Conservation (phyloP, 1,140 invertebrate species). For the Drosophila parvula region DNA sequence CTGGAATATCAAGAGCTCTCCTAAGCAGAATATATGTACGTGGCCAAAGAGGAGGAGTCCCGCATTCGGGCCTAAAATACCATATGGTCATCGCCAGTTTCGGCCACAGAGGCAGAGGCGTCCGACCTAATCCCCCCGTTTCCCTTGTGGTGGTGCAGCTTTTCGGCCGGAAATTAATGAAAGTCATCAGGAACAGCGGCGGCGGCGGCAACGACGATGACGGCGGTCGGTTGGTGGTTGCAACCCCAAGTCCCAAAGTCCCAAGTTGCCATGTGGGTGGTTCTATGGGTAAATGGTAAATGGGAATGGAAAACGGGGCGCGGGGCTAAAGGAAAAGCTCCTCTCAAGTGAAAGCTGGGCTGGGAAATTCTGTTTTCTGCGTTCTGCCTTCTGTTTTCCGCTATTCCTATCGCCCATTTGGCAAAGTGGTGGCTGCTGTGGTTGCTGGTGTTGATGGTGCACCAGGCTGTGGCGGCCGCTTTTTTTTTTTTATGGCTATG, state of each 20-base stretch:
- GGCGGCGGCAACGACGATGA: not conserved
- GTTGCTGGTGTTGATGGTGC: constrained; percentile 48
- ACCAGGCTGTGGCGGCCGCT: constrained; percentile 40
- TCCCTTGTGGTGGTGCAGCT: constrained; percentile 39
- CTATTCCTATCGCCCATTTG: constrained; percentile 6
- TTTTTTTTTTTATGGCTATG: constrained; percentile 26
- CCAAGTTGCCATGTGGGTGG: constrained; percentile 42
- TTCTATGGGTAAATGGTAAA: constrained; percentile 4
- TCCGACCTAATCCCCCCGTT: constrained; percentile 7
- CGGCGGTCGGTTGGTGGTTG: constrained; percentile 38
- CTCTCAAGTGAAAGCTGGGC: constrained; percentile 51
- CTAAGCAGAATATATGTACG: no score
- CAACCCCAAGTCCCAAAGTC: constrained; percentile 34
- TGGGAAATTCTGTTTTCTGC: constrained; percentile 34
- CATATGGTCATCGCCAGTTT: constrained; percentile 14
- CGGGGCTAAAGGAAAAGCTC: constrained; percentile 31
- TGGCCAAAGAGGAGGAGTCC: not conserved
- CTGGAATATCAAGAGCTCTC: no score
- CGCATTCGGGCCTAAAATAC: not conserved
- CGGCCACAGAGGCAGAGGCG: not conserved
- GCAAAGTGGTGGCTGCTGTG: constrained; percentile 44
- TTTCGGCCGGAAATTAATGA: constrained; percentile 59
- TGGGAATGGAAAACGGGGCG: not conserved
- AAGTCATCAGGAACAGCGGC: constrained; percentile 47
- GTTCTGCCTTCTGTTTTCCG: constrained; percentile 20